phyloP scores from a whole-genome alignment of 2,113 vertebrate genomes.

The Laticauda laticaudata region DNA sequence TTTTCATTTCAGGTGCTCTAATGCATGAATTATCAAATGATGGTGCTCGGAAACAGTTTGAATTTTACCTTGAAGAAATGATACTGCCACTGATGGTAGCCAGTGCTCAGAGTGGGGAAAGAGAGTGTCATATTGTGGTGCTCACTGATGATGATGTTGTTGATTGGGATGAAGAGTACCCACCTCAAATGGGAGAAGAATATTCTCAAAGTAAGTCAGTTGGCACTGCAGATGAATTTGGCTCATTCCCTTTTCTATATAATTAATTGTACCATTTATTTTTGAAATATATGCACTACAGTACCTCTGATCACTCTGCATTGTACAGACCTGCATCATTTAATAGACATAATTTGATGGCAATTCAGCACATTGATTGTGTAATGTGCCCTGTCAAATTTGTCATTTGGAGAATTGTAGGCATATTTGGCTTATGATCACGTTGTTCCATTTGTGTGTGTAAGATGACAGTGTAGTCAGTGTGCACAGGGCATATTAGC shows the following conservation, averaged over 20 bases:
- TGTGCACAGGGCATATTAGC: background rate
- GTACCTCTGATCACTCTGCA: background rate
- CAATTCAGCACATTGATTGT: background rate
- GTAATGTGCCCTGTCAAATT: background rate
- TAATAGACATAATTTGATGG: background rate
- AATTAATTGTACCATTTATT: no score
- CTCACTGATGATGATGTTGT: constrained; percentile 98
- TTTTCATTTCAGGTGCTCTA: constrained; percentile 84
- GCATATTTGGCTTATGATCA: background rate
- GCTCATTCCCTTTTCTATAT: no score
- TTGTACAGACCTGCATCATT: background rate
- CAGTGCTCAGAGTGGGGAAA: constrained; percentile 94
- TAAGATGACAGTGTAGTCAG: background rate
- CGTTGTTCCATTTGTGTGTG: background rate
- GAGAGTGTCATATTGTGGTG: constrained; percentile 97
- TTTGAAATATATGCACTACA: no score
- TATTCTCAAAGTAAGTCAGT: constrained; percentile 94
- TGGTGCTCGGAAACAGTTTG: constrained; percentile 93
- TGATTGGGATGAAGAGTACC: constrained; percentile 99
- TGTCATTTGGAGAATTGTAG: background rate
- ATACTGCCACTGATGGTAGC: constrained; percentile 96
- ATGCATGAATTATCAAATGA: constrained; percentile 99
- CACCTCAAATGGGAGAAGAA: constrained; percentile 98
- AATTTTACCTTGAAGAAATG: constrained; percentile 99
- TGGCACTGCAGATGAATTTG: background rate